phyloP scores from a whole-genome alignment of 2,797 vertebrate species.

The Sebastes wilsoni region DNA sequence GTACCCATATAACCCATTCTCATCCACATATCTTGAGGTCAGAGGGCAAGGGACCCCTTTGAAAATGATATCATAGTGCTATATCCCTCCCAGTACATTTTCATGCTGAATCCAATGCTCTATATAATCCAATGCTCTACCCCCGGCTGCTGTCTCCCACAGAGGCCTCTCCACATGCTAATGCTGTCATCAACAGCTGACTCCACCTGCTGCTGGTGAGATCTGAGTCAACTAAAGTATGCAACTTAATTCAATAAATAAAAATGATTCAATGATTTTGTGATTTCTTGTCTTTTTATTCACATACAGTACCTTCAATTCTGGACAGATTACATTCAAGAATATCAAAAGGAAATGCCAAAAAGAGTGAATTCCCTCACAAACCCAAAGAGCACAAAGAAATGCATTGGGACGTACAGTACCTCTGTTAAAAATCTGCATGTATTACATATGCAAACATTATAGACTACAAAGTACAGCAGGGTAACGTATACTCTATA shows the following conservation, averaged over 20 bases:
- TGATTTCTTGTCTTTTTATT: constrained; percentile 65
- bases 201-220: constrained; percentile 51
- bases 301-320: constrained; percentile 70
- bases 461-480: constrained; percentile 67
- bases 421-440: constrained; percentile 66
- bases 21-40: too few relatives aligned
- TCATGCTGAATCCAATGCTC: background rate
- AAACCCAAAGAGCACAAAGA: constrained; percentile 52
- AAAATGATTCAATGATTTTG: background rate
- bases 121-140: background rate
- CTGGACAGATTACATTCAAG: constrained; percentile 74
- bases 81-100: background rate
- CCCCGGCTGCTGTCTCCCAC: constrained; percentile 34
- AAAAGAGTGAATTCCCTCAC: constrained; percentile 47
- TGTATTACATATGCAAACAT: constrained; percentile 67
- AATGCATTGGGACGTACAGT: constrained; percentile 60
- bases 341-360: constrained; percentile 76
- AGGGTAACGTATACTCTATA: constrained; percentile 55
- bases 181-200: constrained; percentile 56
- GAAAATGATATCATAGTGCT: background rate
- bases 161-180: constrained; percentile 33
- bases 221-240: background rate
- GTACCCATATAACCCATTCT: too few relatives aligned
- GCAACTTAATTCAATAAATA: background rate
- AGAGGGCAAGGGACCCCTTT: too few relatives aligned